phyloP scores from a whole-genome alignment of 2,888 invertebrate species.

The Rhamnusium bicolor region DNA sequence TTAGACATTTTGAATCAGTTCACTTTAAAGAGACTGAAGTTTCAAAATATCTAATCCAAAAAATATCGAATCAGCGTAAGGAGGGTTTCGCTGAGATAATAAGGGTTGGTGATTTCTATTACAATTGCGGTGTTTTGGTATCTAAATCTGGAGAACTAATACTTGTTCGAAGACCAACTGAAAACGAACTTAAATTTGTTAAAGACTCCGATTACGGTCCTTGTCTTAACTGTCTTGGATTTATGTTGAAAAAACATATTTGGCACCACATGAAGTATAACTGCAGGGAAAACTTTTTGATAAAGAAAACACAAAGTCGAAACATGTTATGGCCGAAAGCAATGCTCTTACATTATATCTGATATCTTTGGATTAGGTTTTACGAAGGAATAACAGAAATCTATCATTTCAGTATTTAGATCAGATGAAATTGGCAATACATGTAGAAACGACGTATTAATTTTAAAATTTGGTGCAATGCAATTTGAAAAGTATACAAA shows the following conservation, averaged over 20 bases:
- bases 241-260: constrained; percentile 38
- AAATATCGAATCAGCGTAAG: constrained; percentile 21
- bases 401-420: neutral
- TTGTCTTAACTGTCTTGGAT: constrained; percentile 38
- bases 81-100: neutral
- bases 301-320: neutral
- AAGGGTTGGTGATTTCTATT: neutral
- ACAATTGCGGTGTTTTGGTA: neutral
- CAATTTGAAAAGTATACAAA: constrained; percentile 26
- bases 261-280: constrained; percentile 26
- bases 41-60: neutral
- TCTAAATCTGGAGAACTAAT: neutral
- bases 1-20: constrained; percentile 28
- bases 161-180: neutral
- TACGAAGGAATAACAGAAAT: neutral
- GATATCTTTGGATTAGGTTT: neutral
- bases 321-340: neutral
- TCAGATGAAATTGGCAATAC: neutral
- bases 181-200: neutral
- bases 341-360: neutral
- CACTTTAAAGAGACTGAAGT: neutral
- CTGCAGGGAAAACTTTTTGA: neutral
- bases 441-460: constrained; percentile 15
- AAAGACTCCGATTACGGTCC: constrained; percentile 21
- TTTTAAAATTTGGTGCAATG: constrained; percentile 31